These are phyloP conservation scores for Lymantria dispar DNA, from an alignment of 2,888 invertebrate genomes.

Conservation along the genomic window DNA sequence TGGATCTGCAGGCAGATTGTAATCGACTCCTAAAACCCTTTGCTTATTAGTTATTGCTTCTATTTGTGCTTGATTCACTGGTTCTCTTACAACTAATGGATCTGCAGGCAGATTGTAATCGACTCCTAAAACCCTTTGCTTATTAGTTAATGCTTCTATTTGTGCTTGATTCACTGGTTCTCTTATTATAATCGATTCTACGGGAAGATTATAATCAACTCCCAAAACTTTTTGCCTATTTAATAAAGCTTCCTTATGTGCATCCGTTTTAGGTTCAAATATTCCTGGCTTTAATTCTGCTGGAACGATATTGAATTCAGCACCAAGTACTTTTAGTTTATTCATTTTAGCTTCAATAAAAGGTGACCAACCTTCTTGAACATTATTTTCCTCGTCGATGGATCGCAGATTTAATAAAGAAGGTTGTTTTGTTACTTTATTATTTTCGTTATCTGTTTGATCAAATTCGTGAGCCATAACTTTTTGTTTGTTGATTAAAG, in stretches of 20 bases:
- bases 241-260: slow-evolving; percentile 82
- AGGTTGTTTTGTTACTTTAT: slow-evolving; percentile 36
- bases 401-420: slow-evolving; percentile 35
- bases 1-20: slow-evolving; percentile 59
- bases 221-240: slow-evolving; percentile 84
- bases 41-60: slow-evolving; percentile 73
- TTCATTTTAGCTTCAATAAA: slow-evolving; percentile 62
- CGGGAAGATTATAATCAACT: slow-evolving; percentile 81
- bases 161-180: slow-evolving; percentile 62
- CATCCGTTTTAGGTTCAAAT: slow-evolving; percentile 59
- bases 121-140: slow-evolving; percentile 42
- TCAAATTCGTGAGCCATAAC: slow-evolving; percentile 77
- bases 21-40: slow-evolving; percentile 71
- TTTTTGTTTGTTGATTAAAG: slow-evolving; percentile 74
- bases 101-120: slow-evolving; percentile 28
- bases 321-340: slow-evolving; percentile 59
- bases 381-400: slow-evolving; percentile 60
- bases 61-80: slow-evolving; percentile 52
- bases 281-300: slow-evolving; percentile 16
- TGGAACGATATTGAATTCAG: slow-evolving; percentile 43
- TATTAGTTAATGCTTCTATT: slow-evolving; percentile 65
- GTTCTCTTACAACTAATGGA: not conserved
- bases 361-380: slow-evolving; percentile 42
- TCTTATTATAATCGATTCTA: slow-evolving; percentile 35
- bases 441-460: slow-evolving; percentile 56